Base-by-base conservation (phyloP, 2,797 vertebrate genomes). In the Myotis daubentonii region DNA sequence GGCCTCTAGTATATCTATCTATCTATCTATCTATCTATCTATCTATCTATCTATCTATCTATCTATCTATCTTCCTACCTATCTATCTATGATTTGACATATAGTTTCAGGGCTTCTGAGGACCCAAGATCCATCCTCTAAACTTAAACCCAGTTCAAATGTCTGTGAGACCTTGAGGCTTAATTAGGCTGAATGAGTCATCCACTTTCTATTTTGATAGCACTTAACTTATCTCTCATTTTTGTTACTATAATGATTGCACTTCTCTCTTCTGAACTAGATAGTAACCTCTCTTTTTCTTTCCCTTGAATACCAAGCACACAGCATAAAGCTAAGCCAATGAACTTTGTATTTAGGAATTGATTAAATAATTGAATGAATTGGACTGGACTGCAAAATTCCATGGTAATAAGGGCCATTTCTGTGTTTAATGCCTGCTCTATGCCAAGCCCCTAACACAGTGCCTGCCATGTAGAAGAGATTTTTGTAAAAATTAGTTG, bases 281-380 rank as follows among this genome's bases (percentile, higher is more conserved):
- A 11, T 38, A 60, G 33, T 38, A 13, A 7, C 23, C 30, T 47
- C 13, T 79, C 25, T 16, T 47, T 83, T 66, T 68, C 28, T 65
- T 53, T 66, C 22, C n/a, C 9, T 70, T 93, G n/a, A 86, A 57
- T 72, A 28, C 17, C 22, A 93, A 81, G 20, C 53, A 87, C 25
- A 49, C 8, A 55, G 23, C 36, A 70, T 30, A 62, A 83, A 85
- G 88, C 38, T 38, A 15, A 82, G n/a, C 30, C 41, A 60, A 36
- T 68, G 22, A 38, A 44, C 41, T 86, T 71, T 87, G 23, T 62
- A 79, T 44, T 89, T 94, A 91, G 87, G 53, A 75, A 91, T 38
- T 93, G 55, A 91, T 89, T 87, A 80, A 78, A 87, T 91, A 74
- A 91, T 91, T 89, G 41, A 92, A 74, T 68, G 25, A 81, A 83